A percentile compares a stretch with the other conserved stretches of the same genome.
Conservation (phyloP, 92 coral and sea anemone species). For the Zoanthus solanderi region DNA sequence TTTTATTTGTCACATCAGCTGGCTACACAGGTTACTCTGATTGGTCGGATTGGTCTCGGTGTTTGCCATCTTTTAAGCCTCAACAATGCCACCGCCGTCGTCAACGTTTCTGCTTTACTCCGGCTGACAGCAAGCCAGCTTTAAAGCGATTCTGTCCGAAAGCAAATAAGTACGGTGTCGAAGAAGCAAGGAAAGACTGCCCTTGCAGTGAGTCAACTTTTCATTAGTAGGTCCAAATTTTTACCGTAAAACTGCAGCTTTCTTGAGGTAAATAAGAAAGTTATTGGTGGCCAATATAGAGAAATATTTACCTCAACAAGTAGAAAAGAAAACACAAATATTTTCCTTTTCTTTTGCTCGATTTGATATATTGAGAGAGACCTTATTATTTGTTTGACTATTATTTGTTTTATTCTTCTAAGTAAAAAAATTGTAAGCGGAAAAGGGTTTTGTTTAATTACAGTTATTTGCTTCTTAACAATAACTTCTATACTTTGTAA, state of each 20-base stretch:
- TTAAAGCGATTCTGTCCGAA: slow-evolving; percentile 27
- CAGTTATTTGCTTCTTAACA: background rate
- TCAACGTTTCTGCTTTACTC: slow-evolving; percentile 31
- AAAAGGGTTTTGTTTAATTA: background rate
- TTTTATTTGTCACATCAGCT: background rate
- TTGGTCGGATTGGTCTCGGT: slow-evolving; percentile 37
- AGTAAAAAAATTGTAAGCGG: background rate
- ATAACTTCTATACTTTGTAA: background rate
- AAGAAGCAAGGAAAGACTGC: background rate
- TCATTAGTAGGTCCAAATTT: too few relatives aligned
- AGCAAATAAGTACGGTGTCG: slow-evolving; percentile 24
- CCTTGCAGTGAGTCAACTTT: slow-evolving; percentile 10
- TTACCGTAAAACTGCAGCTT: too few relatives aligned
- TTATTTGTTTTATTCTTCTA: too few relatives aligned
- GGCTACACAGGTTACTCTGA: slow-evolving; percentile 30
- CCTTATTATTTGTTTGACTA: background rate
- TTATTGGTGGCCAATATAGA: too few relatives aligned
- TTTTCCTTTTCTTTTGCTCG: background rate
- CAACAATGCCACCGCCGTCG: slow-evolving; percentile 23
- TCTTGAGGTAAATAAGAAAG: too few relatives aligned
- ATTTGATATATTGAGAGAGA: background rate
- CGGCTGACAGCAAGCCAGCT: slow-evolving; percentile 4
- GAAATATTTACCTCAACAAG: too few relatives aligned
- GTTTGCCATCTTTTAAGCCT: background rate
- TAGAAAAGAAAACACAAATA: background rate